Evolutionary conservation across 2,888 invertebrate genomes (phyloP).

Genomic region (Protonemura montana): DNA sequence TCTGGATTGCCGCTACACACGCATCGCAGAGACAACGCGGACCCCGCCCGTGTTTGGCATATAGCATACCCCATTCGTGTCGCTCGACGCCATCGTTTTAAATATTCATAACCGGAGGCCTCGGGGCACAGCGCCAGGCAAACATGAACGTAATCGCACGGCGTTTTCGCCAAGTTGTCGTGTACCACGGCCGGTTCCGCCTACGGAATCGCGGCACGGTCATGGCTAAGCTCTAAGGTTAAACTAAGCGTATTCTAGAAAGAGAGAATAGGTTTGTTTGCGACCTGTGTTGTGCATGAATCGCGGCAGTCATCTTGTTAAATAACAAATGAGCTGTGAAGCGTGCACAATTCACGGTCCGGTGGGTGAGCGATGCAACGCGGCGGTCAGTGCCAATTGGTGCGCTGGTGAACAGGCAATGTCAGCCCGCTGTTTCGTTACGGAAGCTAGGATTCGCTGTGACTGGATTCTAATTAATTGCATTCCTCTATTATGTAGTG

Average conservation of each 20-base stretch:
- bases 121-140: not conserved
- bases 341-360: not conserved
- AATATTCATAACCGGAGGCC: not conserved
- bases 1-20: not conserved
- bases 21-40: too few relatives aligned
- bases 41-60: too few relatives aligned
- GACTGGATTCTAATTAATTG: not conserved
- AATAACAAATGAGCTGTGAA: conserved; percentile 7
- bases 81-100: not conserved
- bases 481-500: not conserved
- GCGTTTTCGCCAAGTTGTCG: not conserved
- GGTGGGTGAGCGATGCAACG: not conserved
- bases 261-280: not conserved
- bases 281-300: not conserved
- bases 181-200: not conserved
- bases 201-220: not conserved
- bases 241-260: too few relatives aligned
- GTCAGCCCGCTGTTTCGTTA: not conserved
- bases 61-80: not conserved
- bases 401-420: not conserved
- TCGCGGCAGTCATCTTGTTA: not conserved
- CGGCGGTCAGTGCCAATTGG: not conserved
- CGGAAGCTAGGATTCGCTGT: not conserved
- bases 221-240: not conserved
- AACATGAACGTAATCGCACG: not conserved